phyloP scores from a whole-genome alignment of 2,888 invertebrate genomes.

The Hipparchia semele region DNA sequence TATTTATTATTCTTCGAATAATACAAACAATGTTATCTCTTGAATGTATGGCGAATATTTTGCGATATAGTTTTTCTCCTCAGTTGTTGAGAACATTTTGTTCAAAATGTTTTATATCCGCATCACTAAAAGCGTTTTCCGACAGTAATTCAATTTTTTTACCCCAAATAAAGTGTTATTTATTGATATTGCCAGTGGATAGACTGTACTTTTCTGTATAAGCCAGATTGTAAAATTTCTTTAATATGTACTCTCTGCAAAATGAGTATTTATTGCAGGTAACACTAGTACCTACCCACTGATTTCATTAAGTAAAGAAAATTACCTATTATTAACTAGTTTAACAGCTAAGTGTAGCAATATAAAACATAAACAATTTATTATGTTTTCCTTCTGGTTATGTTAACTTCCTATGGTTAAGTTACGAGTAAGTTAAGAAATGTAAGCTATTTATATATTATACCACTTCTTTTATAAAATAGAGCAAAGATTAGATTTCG shows the following conservation, averaged over 20 bases:
- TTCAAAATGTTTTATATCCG: constrained; percentile 30
- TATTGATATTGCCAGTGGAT: constrained; percentile 45
- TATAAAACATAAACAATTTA: too few relatives aligned
- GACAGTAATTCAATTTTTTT: constrained; percentile 43
- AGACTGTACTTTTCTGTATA: constrained; percentile 17
- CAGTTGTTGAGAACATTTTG: constrained; percentile 18
- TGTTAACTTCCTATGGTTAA: background rate
- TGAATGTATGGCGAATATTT: too few relatives aligned
- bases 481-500: constrained; percentile 3
- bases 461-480: background rate
- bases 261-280: too few relatives aligned
- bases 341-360: too few relatives aligned
- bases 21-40: background rate
- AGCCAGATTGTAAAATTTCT: too few relatives aligned
- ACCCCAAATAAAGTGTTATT: constrained; percentile 33
- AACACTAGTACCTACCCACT: too few relatives aligned
- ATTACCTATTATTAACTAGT: too few relatives aligned
- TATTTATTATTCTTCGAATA: background rate
- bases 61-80: background rate
- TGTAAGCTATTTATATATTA: too few relatives aligned
- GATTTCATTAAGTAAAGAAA: too few relatives aligned
- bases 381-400: too few relatives aligned
- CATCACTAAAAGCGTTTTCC: constrained; percentile 26
- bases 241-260: too few relatives aligned
- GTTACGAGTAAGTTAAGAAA: background rate